Percentiles rank a stretch among this genome's conserved stretches.
Evolutionary conservation across 2,888 invertebrate species (phyloP).

Genomic region (Athalia cordata): DNA sequence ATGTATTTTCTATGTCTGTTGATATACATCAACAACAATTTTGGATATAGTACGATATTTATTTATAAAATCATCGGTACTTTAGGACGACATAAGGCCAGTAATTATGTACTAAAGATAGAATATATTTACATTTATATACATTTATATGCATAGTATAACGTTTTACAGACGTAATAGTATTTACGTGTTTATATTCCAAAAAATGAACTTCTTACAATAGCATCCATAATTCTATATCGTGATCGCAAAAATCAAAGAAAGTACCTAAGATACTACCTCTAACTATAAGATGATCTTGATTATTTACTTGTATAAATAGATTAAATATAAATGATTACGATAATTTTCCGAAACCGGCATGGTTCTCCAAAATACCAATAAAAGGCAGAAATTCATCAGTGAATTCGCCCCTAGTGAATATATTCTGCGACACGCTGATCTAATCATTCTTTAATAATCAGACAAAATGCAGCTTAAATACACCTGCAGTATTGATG

Average conservation of each 20-base stretch:
- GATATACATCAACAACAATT: conserved; percentile 1
- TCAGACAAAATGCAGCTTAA: conserved; percentile 23
- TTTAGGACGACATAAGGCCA: conserved; percentile 16
- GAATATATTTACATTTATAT: conserved; percentile 15
- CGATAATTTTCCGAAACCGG: not conserved
- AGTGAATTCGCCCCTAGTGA: not conserved
- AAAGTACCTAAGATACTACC: conserved; percentile 42
- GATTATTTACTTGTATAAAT: conserved; percentile 2
- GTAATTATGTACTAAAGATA: conserved; percentile 17
- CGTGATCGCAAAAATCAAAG: conserved; percentile 28
- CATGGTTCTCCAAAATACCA: not conserved
- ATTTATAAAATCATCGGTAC: conserved; percentile 6
- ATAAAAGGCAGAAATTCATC: not conserved
- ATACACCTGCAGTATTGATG: not conserved
- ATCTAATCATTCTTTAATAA: not conserved
- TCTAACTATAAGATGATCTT: conserved; percentile 14
- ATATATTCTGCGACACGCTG: not conserved
- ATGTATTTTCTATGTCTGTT: conserved; percentile 26
- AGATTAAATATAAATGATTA: not conserved
- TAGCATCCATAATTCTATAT: conserved; percentile 11
- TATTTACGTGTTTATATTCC: conserved; percentile 3
- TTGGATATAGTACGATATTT: not conserved
- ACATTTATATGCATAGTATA: not conserved
- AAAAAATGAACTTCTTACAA: not conserved
- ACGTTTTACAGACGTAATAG: conserved; percentile 2